Evolutionary conservation across 23 tunicate species (phyloP), one percentile per base, ranked within the genome.

Genomic region (Halocynthia roretzi): DNA sequence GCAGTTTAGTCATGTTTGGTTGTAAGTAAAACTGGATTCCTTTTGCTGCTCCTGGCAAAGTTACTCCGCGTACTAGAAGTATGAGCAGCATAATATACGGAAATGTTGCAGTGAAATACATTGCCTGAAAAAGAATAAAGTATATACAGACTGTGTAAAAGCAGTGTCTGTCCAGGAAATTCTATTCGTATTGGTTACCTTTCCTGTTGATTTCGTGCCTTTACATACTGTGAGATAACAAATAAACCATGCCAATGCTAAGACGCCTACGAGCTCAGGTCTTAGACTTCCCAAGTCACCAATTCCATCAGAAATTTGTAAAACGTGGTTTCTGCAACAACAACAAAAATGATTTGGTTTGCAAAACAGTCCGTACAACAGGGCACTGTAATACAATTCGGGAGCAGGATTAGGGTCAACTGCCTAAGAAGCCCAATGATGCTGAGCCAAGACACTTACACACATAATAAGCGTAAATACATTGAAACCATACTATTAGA

Each of bases 141-240:
- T 4, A 58, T 58, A 58, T 14, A 58, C 63, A 58, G 15, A 58
- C 63, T 14, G 63, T 14, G 63, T 58, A 2, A 4, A n/a, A n/a
- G 63, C 63, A 58, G 63, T 58, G 44, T 31, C 4, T 31, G 44
- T 31, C 44, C 44, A 31, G 44, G 64, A 18, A 60, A 60, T 60
- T 60, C 17, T 60, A 60, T 60, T 60, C 64, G 17, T 60, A 15
- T n/a, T 60, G 64, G 18, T 60, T 77, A 89, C 99, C 88, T 96
- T 96, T 90, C 99, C 99, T 12, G 96, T 86, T n/a, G 96, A 89
- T 60, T 87, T 85, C n/a, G 96, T 86, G 51, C 99, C 99, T 77
- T 96, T 80, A 68, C 86, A 89, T 2, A 96, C 93, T n/a, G 96
- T 83, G 56, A 96, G 70, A 66, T 90, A 96, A 81, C 99, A 96